phyloP scores from a whole-genome alignment of 2,797 vertebrate species.

The Phrynocephalus forsythii region DNA sequence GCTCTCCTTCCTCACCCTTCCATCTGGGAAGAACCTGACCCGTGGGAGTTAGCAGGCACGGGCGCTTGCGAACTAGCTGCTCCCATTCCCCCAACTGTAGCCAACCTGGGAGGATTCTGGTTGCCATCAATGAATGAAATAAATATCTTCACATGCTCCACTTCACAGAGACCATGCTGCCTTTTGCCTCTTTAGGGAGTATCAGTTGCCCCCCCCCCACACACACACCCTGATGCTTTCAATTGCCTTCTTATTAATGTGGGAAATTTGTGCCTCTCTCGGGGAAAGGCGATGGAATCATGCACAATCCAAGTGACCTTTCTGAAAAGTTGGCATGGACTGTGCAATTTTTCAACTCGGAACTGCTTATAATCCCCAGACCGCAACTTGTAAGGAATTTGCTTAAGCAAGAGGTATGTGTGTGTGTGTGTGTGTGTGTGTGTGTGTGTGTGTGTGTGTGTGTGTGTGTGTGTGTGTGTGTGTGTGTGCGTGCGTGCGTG shows the following conservation, averaged over 20 bases:
- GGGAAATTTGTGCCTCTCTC: background rate
- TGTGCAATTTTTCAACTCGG: constrained; percentile 5
- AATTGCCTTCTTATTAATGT: constrained; percentile 13
- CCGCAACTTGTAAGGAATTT: constrained; percentile 25
- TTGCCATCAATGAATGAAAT: no score
- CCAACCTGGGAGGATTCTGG: no score
- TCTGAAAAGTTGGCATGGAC: constrained; percentile 10
- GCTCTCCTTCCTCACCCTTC: no score
- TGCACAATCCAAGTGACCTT: background rate
- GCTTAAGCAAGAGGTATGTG: constrained; percentile 18
- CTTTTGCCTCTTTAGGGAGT: background rate
- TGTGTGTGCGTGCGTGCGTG: background rate
- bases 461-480: no score
- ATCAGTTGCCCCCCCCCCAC: background rate
- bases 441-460: no score
- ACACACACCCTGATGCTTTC: background rate
- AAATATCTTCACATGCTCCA: background rate
- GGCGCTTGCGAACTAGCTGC: no score
- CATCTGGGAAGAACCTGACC: no score
- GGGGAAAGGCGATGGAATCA: background rate
- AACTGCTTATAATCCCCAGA: constrained; percentile 21
- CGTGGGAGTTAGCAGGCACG: no score
- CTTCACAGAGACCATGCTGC: background rate
- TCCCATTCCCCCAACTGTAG: no score
- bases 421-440: no score